Conservation (phyloP, 2,797 vertebrate species). For the Apodemus agrarius region DNA sequence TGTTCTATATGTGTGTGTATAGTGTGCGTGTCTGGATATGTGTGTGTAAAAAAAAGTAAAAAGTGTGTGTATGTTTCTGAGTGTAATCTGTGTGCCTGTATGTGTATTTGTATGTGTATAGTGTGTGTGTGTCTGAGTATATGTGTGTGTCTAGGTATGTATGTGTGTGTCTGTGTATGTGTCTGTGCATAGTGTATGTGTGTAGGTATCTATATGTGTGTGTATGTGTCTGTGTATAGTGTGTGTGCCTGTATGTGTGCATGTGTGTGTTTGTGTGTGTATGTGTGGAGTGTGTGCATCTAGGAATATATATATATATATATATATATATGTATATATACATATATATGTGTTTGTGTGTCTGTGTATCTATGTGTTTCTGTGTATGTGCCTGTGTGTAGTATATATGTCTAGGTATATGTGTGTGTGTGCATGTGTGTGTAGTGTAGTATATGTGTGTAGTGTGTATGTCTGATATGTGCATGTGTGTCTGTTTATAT, state of each 20-base stretch:
- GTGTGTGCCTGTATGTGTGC: not conserved
- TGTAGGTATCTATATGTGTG: not conserved
- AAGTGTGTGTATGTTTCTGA: not conserved
- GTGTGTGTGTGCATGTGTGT: too few relatives aligned
- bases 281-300: not conserved
- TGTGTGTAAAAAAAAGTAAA: too few relatives aligned
- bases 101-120: not conserved
- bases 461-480: too few relatives aligned
- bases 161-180: not conserved
- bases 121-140: not conserved
- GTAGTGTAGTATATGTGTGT: too few relatives aligned
- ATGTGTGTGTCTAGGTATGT: not conserved
- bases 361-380: not conserved
- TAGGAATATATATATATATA: too few relatives aligned
- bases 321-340: not conserved
- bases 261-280: not conserved
- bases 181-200: not conserved
- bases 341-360: too few relatives aligned
- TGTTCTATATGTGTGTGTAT: too few relatives aligned
- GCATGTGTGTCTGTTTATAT: too few relatives aligned
- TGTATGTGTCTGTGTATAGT: not conserved
- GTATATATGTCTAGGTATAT: too few relatives aligned
- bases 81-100: not conserved
- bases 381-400: not conserved
- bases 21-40: not conserved